Evolutionary conservation across 2,797 vertebrate genomes (phyloP), one percentile per base, ranked within the genome.

Genomic region (Leptodactylus fallax): DNA sequence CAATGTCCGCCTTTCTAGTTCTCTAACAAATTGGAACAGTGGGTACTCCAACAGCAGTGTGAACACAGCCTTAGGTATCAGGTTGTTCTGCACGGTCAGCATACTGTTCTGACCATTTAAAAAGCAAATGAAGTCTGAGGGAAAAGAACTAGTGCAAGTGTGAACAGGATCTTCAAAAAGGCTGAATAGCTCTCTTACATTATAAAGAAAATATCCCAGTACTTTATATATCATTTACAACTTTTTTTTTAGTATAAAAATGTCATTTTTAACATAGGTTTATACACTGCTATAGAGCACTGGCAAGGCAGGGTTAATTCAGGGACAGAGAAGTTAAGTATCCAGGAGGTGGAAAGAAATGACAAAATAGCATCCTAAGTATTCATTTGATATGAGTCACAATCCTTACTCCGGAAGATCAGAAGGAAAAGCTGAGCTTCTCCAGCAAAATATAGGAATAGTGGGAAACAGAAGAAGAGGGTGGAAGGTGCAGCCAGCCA

Each of bases 371-470:
- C 49, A 85, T 85, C 47, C 49, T 82, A 89, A 89, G 79, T 89
- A 85, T 86, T 89, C 83, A 85, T 89, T 82, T 89, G 47, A 89
- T 76, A 79, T 88, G 87, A 89, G 83, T 85, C 87, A 88, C 69
- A 72, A 69, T 74, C 74, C 25, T 83, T 12, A 61, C 55, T 87
- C 87, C 56, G 76, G 87, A 83, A 80, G 87, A 88, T 88, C 63
- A 80, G 76, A 80, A 36, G 79, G 72, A 88, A 84, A 63, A n/a
- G 53, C 21, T 25, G 51, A 7, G 23, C 79, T 21, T 12, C 53
- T 63, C 17, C 56, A 81, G 79, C 23, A 58, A 55, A 67, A 55
- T 13, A 56, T 56, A 56, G 51, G 16, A 84, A 83, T 67, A 83
- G 86, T 56, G 27, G 51, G 81, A 51, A n/a, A 25, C 47, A n/a